Evolutionary conservation across 2,797 vertebrate species (phyloP), one percentile per base, ranked within the genome.

Genomic region (Pseudocheirus occidentalis): DNA sequence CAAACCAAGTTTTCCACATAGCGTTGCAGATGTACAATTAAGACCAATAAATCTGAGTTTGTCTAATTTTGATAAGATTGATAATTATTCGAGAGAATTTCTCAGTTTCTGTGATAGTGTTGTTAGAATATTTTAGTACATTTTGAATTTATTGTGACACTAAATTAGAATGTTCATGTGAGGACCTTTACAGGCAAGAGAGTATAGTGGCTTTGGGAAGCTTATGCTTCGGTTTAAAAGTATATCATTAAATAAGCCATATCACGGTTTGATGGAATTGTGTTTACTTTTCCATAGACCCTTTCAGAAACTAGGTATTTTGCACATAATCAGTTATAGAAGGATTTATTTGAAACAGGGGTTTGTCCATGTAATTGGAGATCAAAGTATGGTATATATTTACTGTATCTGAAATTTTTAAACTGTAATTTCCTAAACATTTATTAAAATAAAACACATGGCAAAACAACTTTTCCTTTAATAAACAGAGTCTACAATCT

Each of bases 361-460:
- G 89, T 98, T 98, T 98, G 96, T 96, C 58, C 90, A 95, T 97
- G 97, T 98, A 98, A 98, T 98, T 98, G 98, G 98, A 97, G 97
- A 98, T 97, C 95, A 95, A 97, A 98, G 91, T 98, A 98, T 93
- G 95, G 96, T 98, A 98, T 98, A 97, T 96, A 94, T 96, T 98
- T 98, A 98, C 97, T 98, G 98, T 98, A 98, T 98, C 98, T 98
- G 98, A 95, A 97, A 92, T 96, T 98, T 99, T 98, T 97, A 97
- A 96, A 98, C 97, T 98, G 98, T 98, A 96, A 98, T 98, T 98
- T 98, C 97, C 97, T 98, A 98, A 97, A 97, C 91, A 59, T 95
- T 98, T 98, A 98, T 97, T 97, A 97, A 97, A 81, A 97, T 97
- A 97, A 97, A 98, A 97, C 98, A 97, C 73, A 87, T 87, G 40